These are phyloP conservation scores for Chymomyza caudatula DNA, from an alignment of 2,888 invertebrate genomes.

Conservation along the genomic window DNA sequence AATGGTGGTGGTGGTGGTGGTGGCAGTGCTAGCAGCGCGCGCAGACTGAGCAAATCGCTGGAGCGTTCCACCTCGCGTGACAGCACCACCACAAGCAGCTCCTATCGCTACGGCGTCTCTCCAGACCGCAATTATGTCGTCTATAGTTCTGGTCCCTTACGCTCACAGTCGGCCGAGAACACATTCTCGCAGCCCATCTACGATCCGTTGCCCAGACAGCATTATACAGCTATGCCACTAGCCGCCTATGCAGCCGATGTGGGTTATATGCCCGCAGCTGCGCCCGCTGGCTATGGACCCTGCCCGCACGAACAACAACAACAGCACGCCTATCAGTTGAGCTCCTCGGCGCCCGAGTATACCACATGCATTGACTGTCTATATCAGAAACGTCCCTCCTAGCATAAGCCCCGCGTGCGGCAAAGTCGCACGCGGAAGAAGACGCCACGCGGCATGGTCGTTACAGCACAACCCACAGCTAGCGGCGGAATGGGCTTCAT, in stretches of 20 bases:
- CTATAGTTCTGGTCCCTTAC: slow-evolving; percentile 71
- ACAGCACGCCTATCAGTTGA: slow-evolving; percentile 61
- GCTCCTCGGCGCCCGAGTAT: slow-evolving; percentile 81
- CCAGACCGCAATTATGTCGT: slow-evolving; percentile 76
- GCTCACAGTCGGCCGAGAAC: slow-evolving; percentile 78
- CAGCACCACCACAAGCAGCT: slow-evolving; percentile 73
- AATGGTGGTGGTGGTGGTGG: too few species aligned
- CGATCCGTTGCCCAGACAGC: slow-evolving; percentile 78
- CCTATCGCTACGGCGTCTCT: slow-evolving; percentile 73
- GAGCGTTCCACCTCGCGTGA: slow-evolving; percentile 77
- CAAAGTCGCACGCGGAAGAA: slow-evolving; percentile 83
- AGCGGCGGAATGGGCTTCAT: slow-evolving; percentile 47
- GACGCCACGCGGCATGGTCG: slow-evolving; percentile 76
- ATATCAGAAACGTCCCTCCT: slow-evolving; percentile 82
- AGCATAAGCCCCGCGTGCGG: slow-evolving; percentile 82
- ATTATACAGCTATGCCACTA: slow-evolving; percentile 7
- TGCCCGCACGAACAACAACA: slow-evolving; percentile 52
- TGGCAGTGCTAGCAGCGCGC: slow-evolving; percentile 20
- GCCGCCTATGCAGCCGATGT: slow-evolving; percentile 12
- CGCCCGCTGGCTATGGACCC: slow-evolving; percentile 8
- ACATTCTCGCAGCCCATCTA: slow-evolving; percentile 78
- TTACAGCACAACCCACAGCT: slow-evolving; percentile 50
- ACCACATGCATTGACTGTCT: slow-evolving; percentile 87
- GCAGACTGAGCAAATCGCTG: slow-evolving; percentile 74
- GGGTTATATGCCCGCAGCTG: slow-evolving; percentile 65